phyloP scores from a whole-genome alignment of 2,888 invertebrate species.

The Drosophila ezoana region DNA sequence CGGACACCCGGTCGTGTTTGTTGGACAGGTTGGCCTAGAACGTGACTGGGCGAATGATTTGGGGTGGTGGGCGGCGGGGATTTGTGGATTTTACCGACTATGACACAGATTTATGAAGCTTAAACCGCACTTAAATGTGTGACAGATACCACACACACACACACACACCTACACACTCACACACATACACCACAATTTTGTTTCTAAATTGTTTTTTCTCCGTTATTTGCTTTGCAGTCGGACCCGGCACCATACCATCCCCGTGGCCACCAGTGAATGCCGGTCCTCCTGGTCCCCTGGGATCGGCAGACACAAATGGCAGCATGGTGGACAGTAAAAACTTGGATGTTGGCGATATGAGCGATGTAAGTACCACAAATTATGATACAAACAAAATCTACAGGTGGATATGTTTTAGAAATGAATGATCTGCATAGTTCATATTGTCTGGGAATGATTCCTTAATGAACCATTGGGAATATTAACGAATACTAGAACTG shows the following conservation, averaged over 20 bases:
- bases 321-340: conserved; percentile 96
- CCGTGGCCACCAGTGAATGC: conserved; percentile 96
- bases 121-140: conserved; percentile 22
- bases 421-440: no score
- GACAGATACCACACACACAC: conserved; percentile 8
- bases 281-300: conserved; percentile 87
- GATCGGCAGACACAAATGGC: conserved; percentile 95
- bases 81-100: not conserved
- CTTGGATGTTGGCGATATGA: conserved; percentile 96
- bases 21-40: conserved; percentile 32
- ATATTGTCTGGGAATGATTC: no score
- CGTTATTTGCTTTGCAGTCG: conserved; percentile 86
- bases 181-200: conserved; percentile 3
- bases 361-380: conserved; percentile 88
- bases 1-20: conserved; percentile 23
- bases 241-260: conserved; percentile 97
- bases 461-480: no score
- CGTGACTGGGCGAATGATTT: not conserved
- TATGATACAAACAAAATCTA: not conserved
- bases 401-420: not conserved
- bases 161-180: not conserved
- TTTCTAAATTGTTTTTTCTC: conserved; percentile 34
- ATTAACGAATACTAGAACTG: no score
- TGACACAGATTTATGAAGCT: conserved; percentile 50
- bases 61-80: not conserved